Evolutionary conservation across 2,888 invertebrate genomes (phyloP).

Genomic region (Drosophila flavopinicola): DNA sequence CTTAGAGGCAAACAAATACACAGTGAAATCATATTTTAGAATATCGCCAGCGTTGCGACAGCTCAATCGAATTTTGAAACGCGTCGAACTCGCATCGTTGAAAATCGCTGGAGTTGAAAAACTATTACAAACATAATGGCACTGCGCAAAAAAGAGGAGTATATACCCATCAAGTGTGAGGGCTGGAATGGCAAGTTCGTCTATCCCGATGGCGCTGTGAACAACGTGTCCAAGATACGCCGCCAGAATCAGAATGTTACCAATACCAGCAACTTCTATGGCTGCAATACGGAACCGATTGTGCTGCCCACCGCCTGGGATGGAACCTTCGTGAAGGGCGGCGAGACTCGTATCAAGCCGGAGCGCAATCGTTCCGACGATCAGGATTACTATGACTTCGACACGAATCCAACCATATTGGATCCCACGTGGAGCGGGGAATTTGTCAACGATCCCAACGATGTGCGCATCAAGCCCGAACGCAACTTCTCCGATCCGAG

Average conservation of each 20-base stretch:
- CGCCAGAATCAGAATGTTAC: slow-evolving; percentile 83
- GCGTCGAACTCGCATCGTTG: slow-evolving; percentile 47
- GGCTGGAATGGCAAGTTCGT: slow-evolving; percentile 84
- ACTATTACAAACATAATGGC: slow-evolving; percentile 65
- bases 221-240: slow-evolving; percentile 82
- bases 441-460: slow-evolving; percentile 82
- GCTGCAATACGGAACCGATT: slow-evolving; percentile 79
- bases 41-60: slow-evolving; percentile 41
- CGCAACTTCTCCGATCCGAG: slow-evolving; percentile 83
- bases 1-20: slow-evolving; percentile 35
- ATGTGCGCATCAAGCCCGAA: slow-evolving; percentile 83
- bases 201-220: slow-evolving; percentile 77
- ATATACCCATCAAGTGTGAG: slow-evolving; percentile 84
- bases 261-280: slow-evolving; percentile 82
- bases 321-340: slow-evolving; percentile 82
- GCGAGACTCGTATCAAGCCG: slow-evolving; percentile 74
- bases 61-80: slow-evolving; percentile 63
- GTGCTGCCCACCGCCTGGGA: slow-evolving; percentile 83
- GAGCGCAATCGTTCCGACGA: slow-evolving; percentile 83
- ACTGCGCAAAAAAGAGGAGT: slow-evolving; percentile 79
- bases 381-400: slow-evolving; percentile 80
- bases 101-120: not conserved
- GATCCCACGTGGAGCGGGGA: slow-evolving; percentile 83
- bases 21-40: slow-evolving; percentile 77
- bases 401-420: slow-evolving; percentile 78